These are phyloP conservation scores for Corythornis madagascariensis DNA, from an alignment of 2,113 vertebrate genomes.

Conservation along the genomic window DNA sequence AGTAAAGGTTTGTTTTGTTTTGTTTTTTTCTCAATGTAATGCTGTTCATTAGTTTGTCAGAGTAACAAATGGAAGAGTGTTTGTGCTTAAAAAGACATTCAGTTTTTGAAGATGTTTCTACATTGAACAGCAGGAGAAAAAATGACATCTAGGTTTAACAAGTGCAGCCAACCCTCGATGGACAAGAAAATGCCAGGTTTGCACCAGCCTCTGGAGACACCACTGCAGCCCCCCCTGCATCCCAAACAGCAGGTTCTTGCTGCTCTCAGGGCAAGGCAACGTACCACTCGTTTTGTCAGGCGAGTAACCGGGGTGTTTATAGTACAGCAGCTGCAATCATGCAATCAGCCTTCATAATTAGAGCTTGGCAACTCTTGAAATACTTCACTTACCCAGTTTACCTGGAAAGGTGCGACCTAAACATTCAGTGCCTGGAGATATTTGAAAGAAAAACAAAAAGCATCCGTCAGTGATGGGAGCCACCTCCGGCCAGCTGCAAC, in stretches of 20 bases:
- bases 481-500: not conserved
- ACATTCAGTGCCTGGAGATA: constrained; percentile 60
- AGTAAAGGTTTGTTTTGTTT: not conserved
- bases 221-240: not conserved
- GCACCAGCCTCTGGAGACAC: not conserved
- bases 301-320: not conserved
- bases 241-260: not conserved
- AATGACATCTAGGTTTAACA: not conserved
- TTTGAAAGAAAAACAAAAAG: constrained; percentile 60
- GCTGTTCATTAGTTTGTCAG: not conserved
- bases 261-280: not conserved
- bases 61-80: not conserved
- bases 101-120: not conserved
- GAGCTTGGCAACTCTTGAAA: constrained; percentile 58
- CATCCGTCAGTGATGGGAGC: constrained; percentile 24
- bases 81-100: not conserved
- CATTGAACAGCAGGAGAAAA: not conserved
- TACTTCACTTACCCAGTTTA: constrained; percentile 53
- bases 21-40: not conserved
- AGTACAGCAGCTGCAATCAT: constrained; percentile 48
- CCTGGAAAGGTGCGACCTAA: constrained; percentile 64
- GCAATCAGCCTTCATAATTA: constrained; percentile 48
- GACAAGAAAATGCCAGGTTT: not conserved
- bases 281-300: not conserved
- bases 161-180: not conserved